Evolutionary conservation across 2,113 vertebrate genomes (phyloP), one percentile per base, ranked within the genome.

Genomic region (Cephalopholis sonnerati): DNA sequence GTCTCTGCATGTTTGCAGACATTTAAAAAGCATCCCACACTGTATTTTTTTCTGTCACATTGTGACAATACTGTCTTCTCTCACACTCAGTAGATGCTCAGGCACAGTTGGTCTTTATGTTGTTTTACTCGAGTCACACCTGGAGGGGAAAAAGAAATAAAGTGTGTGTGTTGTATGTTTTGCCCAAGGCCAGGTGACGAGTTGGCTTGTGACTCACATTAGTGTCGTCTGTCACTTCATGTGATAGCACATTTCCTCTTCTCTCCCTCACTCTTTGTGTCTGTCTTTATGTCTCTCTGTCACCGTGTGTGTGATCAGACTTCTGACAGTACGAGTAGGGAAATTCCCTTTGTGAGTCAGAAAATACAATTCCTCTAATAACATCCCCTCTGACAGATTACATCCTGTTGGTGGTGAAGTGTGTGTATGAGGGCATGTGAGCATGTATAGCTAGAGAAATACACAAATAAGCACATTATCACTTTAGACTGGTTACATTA

Each of bases 321-420:
- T 48, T 66, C 15, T 68, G 80, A 70, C 63, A 39, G 9, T 1
- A 5, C 3, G 39, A 71, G 51, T 0, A 12, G 74, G 85, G 86
- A 86, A 87, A 68, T 87, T 86, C 82, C 90, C 75, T 69, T 51
- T 67, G 48, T 87, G 86, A 82, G 59, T 86, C 75, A 84, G 50
- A 82, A 81, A 79, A 71, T 12, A 59, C 57, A 81, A 22, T 63
- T 79, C 62, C 3, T 82, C 65, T 73, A 70, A 79, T 74, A 81
- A 85, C 77, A 69, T 77, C 81, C 53, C 54, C 59, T 67, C 74
- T 55, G 51, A 84, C 55, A 50, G 48, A 84, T 88, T 73, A 65
- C 81, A 77, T 90, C 83, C 83, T 80, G 70, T 73, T 32, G 10
- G n/a, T 22, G 51, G 16, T 6, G 7, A 32, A 17, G 20, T 62